phyloP scores from a whole-genome alignment of 2,888 invertebrate species.

The Drosophila lacicola region DNA sequence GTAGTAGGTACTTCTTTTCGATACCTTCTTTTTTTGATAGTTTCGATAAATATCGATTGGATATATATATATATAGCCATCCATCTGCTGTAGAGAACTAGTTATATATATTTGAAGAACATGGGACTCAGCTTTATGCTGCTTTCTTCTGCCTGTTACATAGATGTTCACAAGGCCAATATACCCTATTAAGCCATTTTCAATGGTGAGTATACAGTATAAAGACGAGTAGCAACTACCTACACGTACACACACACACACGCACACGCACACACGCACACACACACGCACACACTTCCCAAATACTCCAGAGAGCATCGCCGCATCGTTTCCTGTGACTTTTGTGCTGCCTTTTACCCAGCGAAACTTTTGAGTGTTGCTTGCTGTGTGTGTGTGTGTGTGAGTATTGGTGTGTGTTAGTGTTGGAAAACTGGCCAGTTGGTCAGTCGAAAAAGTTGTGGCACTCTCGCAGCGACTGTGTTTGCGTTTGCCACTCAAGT shows the following conservation, averaged over 20 bases:
- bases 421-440: slow-evolving; percentile 17
- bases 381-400: slow-evolving; percentile 9
- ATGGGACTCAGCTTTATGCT: too few relatives aligned
- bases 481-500: slow-evolving; percentile 68
- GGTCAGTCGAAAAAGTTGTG: slow-evolving; percentile 47
- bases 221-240: too few relatives aligned
- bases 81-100: too few relatives aligned
- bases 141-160: too few relatives aligned
- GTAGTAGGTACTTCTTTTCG: too few relatives aligned
- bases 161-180: too few relatives aligned
- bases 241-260: neutral
- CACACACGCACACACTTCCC: slow-evolving; percentile 3
- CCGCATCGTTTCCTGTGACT: slow-evolving; percentile 22
- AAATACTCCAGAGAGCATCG: slow-evolving; percentile 39
- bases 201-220: too few relatives aligned
- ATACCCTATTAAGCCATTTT: too few relatives aligned
- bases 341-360: slow-evolving; percentile 18
- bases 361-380: slow-evolving; percentile 18
- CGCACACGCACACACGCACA: slow-evolving; percentile 2
- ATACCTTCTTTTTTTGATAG: too few relatives aligned
- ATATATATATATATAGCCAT: too few relatives aligned
- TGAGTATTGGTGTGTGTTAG: slow-evolving; percentile 20
- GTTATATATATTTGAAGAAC: too few relatives aligned
- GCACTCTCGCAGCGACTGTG: slow-evolving; percentile 40
- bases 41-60: too few relatives aligned